phyloP scores from a whole-genome alignment of 2,113 vertebrate species.

The Anser cygnoides region DNA sequence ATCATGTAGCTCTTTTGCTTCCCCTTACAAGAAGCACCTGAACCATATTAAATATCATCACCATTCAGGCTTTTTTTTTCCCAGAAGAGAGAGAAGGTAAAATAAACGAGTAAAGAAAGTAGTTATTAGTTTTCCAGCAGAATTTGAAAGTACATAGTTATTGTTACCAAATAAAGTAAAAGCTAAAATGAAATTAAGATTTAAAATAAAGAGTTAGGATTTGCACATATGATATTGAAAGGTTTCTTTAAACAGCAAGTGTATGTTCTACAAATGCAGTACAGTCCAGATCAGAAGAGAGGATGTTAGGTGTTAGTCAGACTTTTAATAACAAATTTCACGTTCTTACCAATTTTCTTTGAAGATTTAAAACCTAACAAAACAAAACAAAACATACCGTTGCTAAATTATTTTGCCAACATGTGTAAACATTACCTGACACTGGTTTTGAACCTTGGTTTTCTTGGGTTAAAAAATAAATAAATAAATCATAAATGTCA shows the following conservation, averaged over 20 bases:
- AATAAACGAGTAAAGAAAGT: neutral
- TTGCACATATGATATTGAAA: neutral
- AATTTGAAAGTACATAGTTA: neutral
- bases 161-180: neutral
- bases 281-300: neutral
- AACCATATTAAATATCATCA: neutral
- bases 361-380: slow-evolving; percentile 37
- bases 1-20: neutral
- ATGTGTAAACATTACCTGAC: neutral
- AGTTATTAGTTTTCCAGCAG: neutral
- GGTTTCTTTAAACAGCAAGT: neutral
- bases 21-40: neutral
- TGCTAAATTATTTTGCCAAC: neutral
- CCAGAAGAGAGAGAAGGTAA: neutral
- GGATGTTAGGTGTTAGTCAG: neutral
- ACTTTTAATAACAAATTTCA: neutral
- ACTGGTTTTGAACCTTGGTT: neutral
- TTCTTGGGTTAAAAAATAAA: neutral
- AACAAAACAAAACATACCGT: neutral
- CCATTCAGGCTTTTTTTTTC: neutral
- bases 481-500: neutral
- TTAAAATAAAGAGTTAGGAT: neutral
- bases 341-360: slow-evolving; percentile 43
- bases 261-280: neutral
- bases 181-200: neutral